Evolutionary conservation across 2,888 invertebrate species (phyloP), one percentile per base, ranked within the genome.

Genomic region (Cosmia pyralina): DNA sequence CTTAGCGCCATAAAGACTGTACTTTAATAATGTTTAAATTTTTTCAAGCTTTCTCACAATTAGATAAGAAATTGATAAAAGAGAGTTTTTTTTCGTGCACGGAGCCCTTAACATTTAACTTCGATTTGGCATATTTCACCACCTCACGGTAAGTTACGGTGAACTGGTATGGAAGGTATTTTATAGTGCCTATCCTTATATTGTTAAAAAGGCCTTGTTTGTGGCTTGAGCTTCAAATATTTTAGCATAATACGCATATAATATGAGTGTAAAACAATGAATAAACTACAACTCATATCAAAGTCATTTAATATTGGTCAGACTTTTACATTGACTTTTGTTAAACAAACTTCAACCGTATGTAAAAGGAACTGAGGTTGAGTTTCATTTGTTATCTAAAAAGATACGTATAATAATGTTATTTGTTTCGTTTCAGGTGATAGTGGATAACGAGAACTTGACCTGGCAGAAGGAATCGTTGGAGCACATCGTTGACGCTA

Each of bases 401-500:
- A 22, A 19, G 3, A 17, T 22, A 28, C 10, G 17, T 17, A 11
- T 38, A 34, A 6, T 2, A 50, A 41, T 6, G 17, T 6, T 22
- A 8, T 38, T 52, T 13, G 4, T 38, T 55, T 57, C 0, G 0
- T 75, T 75, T 0, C 83, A 96, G 96, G 94, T 96, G 2, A 94
- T 96, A 80, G 92, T 93, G 0, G 96, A 96, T 0, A 96, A 96
- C 63, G 95, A 96, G 72, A 96, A 94, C 53, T 76, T 96, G 64
- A 92, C 93, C 0, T 95, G 96, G 94, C 96, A 96, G 86, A 96
- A 95, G 85, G 95, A 96, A 60, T 95, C 95, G 0, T 69, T 96
- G 46, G 95, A 96, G 46, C 92, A 93, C 65, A 94, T 94, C 0
- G 92, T 95, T 0, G 95, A 96, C 58, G 92, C 93, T 0, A 93